Evolutionary conservation across 1,140 invertebrate genomes (phyloP).

Genomic region (Aphelenchoides fujianensis): DNA sequence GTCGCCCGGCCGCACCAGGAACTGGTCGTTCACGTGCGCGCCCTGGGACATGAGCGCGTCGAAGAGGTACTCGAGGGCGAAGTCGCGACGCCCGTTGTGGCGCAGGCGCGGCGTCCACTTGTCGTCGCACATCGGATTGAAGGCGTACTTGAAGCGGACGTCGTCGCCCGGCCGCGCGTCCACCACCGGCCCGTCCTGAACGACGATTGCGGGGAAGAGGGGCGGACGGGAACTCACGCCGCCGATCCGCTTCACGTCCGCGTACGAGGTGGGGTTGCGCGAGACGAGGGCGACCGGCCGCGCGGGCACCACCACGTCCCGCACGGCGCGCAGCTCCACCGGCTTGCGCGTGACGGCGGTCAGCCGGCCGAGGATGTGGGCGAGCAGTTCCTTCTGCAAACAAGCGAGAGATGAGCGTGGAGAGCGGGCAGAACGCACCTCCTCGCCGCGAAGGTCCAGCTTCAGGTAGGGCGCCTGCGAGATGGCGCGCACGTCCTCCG

Average conservation of each 20-base stretch:
- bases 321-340: neutral
- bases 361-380: neutral
- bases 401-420: neutral
- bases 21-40: constrained; percentile 35
- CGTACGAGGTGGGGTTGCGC: neutral
- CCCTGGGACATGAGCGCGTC: constrained; percentile 44
- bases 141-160: neutral
- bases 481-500: neutral
- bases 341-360: neutral
- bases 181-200: neutral
- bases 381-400: neutral
- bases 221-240: too few relatives aligned
- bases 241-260: neutral
- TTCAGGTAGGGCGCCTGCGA: constrained; percentile 1
- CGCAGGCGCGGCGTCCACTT: neutral
- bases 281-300: neutral
- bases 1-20: neutral
- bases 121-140: neutral
- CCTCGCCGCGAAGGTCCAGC: neutral
- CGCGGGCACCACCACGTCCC: neutral
- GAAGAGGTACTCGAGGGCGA: constrained; percentile 39
- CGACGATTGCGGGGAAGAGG: too few relatives aligned
- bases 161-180: neutral
- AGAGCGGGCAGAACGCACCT: neutral
- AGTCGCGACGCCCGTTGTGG: constrained; percentile 13